Evolutionary conservation across 2,888 invertebrate species (phyloP).

Genomic region (Steinernema carpocapsae): DNA sequence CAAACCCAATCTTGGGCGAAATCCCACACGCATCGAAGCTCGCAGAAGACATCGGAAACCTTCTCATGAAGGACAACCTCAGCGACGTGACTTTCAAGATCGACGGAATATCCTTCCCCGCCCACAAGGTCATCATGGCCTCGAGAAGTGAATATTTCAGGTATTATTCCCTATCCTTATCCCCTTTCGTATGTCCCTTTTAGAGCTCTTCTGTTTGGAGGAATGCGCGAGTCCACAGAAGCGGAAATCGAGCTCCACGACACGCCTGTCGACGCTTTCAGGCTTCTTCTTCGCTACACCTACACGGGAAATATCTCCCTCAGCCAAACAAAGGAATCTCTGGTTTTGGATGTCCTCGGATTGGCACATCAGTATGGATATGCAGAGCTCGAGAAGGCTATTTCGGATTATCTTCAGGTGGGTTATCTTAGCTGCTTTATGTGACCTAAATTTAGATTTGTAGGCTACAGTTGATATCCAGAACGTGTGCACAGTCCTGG

Average conservation of each 20-base stretch:
- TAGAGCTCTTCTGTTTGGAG: slow-evolving; percentile 76
- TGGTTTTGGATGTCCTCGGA: slow-evolving; percentile 77
- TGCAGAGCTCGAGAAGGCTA: slow-evolving; percentile 84
- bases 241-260: slow-evolving; percentile 73
- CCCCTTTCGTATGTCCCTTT: slow-evolving; percentile 35
- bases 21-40: slow-evolving; percentile 79
- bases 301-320: slow-evolving; percentile 79
- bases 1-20: slow-evolving; percentile 72
- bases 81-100: slow-evolving; percentile 80
- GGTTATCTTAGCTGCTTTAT: not conserved
- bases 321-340: slow-evolving; percentile 74
- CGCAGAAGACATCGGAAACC: slow-evolving; percentile 82
- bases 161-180: slow-evolving; percentile 69
- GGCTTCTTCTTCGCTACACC: slow-evolving; percentile 84
- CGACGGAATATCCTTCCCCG: slow-evolving; percentile 78
- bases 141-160: slow-evolving; percentile 94
- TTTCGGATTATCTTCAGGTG: slow-evolving; percentile 85
- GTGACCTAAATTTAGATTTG: not conserved
- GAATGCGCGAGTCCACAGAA: slow-evolving; percentile 76
- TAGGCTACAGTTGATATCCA: slow-evolving; percentile 81
- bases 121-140: slow-evolving; percentile 86
- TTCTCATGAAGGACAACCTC: slow-evolving; percentile 86
- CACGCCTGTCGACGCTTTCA: slow-evolving; percentile 20
- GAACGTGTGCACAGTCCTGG: slow-evolving; percentile 93
- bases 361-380: slow-evolving; percentile 96